Conservation (phyloP, 2,797 vertebrate genomes). For the Ammospiza maritima region DNA sequence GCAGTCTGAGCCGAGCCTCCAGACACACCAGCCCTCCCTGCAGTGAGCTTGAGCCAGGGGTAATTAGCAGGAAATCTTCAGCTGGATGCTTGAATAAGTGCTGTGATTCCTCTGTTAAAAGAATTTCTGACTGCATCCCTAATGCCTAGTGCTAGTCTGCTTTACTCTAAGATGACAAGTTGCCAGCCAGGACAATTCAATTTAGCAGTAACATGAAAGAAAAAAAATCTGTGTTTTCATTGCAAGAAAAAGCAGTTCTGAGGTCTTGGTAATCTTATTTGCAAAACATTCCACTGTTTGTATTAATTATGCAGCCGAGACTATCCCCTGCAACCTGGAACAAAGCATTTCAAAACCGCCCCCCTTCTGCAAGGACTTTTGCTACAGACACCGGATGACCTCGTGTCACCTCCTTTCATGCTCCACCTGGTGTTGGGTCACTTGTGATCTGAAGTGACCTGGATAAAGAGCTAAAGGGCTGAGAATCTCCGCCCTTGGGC, state of each 20-base stretch:
- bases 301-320: neutral
- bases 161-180: neutral
- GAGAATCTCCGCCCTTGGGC: neutral
- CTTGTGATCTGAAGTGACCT: slow-evolving; percentile 25
- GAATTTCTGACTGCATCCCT: neutral
- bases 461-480: slow-evolving; percentile 39
- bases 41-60: neutral
- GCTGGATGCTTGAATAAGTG: neutral
- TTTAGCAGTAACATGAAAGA: neutral
- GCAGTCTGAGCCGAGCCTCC: neutral
- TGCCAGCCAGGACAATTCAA: neutral
- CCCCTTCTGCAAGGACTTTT: neutral
- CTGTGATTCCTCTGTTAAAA: neutral
- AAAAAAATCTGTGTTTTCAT: neutral
- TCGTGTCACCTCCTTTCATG: neutral
- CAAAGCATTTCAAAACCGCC: neutral
- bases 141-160: neutral
- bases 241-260: neutral
- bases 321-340: neutral
- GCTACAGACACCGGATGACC: neutral
- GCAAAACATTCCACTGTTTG: neutral
- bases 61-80: neutral
- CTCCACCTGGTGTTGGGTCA: slow-evolving; percentile 10
- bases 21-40: neutral
- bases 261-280: neutral